Conservation (phyloP, 2,113 vertebrate genomes). For the Limnothrissa miodon region DNA sequence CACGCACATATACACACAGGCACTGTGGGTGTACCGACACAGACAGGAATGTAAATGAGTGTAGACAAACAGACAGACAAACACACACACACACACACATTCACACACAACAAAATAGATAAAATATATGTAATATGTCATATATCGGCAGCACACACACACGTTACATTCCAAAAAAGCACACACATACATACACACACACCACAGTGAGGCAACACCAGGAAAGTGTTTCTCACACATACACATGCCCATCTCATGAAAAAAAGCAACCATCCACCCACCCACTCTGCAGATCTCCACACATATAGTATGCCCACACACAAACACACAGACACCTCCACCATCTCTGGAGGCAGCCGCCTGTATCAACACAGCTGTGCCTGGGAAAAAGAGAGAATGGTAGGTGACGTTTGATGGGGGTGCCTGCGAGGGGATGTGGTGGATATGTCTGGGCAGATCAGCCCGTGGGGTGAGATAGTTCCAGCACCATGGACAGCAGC, state of each 20-base stretch:
- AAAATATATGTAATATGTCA: neutral
- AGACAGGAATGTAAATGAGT: neutral
- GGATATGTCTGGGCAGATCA: neutral
- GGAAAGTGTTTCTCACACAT: neutral
- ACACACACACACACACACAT: neutral
- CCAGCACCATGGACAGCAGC: slow-evolving; percentile 9
- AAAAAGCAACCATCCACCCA: neutral
- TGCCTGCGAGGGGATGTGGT: slow-evolving; percentile 2
- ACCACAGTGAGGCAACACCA: neutral
- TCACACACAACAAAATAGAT: neutral
- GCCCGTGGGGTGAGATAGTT: neutral
- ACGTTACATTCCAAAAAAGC: neutral
- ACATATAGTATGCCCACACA: neutral
- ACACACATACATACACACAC: neutral
- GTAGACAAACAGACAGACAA: neutral
- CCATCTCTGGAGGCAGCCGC: slow-evolving; percentile 2
- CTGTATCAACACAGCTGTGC: slow-evolving; percentile 5
- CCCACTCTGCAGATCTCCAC: neutral
- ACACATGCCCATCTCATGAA: neutral
- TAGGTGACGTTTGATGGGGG: neutral
- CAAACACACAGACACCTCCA: neutral
- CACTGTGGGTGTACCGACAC: neutral
- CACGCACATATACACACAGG: neutral
- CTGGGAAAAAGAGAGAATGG: neutral
- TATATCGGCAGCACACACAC: neutral